These are phyloP conservation scores for Dione vanillae DNA, from an alignment of 2,888 invertebrate genomes.

Conservation along the genomic window DNA sequence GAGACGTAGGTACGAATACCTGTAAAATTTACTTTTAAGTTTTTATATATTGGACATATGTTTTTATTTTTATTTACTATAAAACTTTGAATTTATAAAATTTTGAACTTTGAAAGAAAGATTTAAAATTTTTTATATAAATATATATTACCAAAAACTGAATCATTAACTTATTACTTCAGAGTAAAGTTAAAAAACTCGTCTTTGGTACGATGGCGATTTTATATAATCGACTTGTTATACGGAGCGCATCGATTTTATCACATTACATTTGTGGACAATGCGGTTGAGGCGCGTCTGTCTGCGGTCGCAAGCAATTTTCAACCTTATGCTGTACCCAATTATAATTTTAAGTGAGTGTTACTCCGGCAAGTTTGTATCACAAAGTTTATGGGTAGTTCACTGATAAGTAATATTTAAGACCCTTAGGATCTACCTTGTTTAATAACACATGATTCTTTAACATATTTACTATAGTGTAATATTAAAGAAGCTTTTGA, in stretches of 20 bases:
- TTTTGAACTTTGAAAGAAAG: too few species aligned
- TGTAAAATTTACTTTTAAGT: too few species aligned
- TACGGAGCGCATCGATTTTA: constrained; percentile 50
- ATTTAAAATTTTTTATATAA: neutral
- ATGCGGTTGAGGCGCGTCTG: constrained; percentile 56
- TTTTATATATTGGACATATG: neutral
- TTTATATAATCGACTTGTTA: constrained; percentile 58
- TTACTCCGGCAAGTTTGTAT: constrained; percentile 15
- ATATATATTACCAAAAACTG: neutral
- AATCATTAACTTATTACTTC: neutral
- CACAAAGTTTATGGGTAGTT: constrained; percentile 15
- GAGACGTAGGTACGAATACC: too few species aligned
- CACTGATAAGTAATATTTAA: constrained; percentile 22
- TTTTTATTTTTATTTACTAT: too few species aligned
- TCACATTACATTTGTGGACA: constrained; percentile 62
- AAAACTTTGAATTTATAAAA: too few species aligned
- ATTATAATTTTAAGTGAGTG: constrained; percentile 43
- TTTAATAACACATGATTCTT: constrained; percentile 1
- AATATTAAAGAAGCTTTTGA: neutral
- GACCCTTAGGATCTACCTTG: neutral
- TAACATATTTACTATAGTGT: neutral
- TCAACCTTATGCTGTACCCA: constrained; percentile 49
- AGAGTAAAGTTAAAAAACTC: neutral
- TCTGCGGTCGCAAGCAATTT: constrained; percentile 57
- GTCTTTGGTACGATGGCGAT: constrained; percentile 53